Evolutionary conservation across 1,140 invertebrate genomes (phyloP), one percentile per base, ranked within the genome.

Genomic region (Pseudobourletiella spinata): DNA sequence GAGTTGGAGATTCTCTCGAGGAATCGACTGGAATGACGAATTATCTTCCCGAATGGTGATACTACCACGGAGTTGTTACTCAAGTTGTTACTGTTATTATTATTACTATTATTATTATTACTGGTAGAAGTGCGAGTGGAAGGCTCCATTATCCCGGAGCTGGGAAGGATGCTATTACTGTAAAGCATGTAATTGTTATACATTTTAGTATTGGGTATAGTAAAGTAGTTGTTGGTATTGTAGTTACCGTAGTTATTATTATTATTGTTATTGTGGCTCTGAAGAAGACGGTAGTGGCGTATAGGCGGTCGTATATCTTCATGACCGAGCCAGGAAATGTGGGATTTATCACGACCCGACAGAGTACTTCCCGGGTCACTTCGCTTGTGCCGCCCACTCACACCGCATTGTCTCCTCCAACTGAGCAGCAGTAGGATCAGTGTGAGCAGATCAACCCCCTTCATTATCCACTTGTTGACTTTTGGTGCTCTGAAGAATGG

Each of bases 41-140:
- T 65, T 16, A 18, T 39, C 44, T 48, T 59, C n/a, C 35, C 55
- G 25, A 55, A 62, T 55, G 54, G 56, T 60, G 39, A 60, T 64
- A 39, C 25, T 59, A 59, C 0, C 55, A 59, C 20, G n/a, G n/a
- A 22, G 28, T 52, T 52, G 20, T 52, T 26, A 22, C 29, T 52
- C 22, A 26, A 11, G 50, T 25, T 22, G 50, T 52, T 29, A 26
- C 22, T 6, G 24, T 52, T 52, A 14, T 48, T 8, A 22, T 48
- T 48, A 22, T 48, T 48, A 22, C 22, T 48, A 18, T 48, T 39
- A 39, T 39, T 39, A 39, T 39, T 11, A 39, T 39, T 39, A 22
- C 44, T 48, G 18, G 6, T 22, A 22, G 6, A 16, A 22, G 6
- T 48, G 4, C 22, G 22, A 28, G 24, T 24, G 6, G 4, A 16